These are phyloP conservation scores for Pandemis heparana DNA, from an alignment of 2,888 invertebrate genomes.

Conservation along the genomic window DNA sequence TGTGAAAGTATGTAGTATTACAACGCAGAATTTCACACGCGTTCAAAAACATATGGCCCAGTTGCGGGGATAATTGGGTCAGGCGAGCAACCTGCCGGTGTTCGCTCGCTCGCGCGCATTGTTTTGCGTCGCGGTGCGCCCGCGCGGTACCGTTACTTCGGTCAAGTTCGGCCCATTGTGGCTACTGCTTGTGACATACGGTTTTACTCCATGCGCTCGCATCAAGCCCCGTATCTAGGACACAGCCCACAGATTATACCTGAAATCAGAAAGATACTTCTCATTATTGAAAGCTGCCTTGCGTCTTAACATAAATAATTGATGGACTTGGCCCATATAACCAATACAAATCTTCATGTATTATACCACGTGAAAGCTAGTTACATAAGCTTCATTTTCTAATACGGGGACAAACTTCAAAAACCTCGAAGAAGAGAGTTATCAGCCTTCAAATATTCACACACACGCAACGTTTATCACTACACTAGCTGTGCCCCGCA, in stretches of 20 bases:
- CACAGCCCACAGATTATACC: background rate
- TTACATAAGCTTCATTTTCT: too few species aligned
- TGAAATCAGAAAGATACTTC: background rate
- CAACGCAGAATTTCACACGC: constrained; percentile 72
- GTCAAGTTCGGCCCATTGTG: constrained; percentile 81
- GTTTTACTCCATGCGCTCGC: constrained; percentile 49
- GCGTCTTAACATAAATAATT: background rate
- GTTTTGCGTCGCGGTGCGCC: constrained; percentile 68
- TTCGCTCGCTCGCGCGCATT: constrained; percentile 73
- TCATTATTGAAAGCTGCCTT: background rate
- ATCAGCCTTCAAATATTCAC: too few species aligned
- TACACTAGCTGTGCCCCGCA: too few species aligned
- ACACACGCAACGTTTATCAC: too few species aligned
- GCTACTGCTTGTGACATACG: constrained; percentile 65
- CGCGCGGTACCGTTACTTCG: constrained; percentile 77
- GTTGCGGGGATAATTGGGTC: constrained; percentile 80
- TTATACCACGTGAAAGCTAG: too few species aligned
- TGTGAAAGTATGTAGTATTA: constrained; percentile 66
- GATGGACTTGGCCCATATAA: too few species aligned
- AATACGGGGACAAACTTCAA: too few species aligned
- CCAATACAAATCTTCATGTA: too few species aligned
- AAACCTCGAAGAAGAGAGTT: too few species aligned
- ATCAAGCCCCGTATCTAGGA: background rate
- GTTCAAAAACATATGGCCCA: constrained; percentile 75
- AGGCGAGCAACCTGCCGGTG: constrained; percentile 81